A percentile compares a stretch with the other conserved stretches of the same genome.
These are phyloP conservation scores for Pachyuromys duprasi DNA, from an alignment of 2,797 vertebrate genomes.

Conservation along the genomic window DNA sequence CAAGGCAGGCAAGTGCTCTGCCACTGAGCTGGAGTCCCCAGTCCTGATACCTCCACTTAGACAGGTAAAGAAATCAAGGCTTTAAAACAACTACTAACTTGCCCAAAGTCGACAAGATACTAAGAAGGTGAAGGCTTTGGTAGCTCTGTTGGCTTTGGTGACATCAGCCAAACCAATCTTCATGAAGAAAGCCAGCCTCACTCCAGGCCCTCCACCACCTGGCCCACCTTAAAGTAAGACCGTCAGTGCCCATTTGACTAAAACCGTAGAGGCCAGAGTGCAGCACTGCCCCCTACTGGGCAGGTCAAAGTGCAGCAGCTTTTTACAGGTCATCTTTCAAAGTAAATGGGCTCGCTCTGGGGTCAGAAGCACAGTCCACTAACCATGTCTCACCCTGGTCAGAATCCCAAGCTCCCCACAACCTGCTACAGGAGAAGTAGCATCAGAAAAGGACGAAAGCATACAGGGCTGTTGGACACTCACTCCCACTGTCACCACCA, in stretches of 20 bases:
- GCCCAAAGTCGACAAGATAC: neutral
- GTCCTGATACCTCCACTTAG: neutral
- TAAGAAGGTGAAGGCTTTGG: neutral
- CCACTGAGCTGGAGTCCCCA: neutral
- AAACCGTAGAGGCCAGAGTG: fast-evolving
- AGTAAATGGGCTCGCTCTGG: neutral
- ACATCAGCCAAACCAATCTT: neutral
- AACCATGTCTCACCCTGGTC: neutral
- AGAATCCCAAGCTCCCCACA: neutral
- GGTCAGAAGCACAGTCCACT: neutral
- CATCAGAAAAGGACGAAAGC: neutral
- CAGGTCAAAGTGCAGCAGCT: neutral
- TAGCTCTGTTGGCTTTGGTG: neutral
- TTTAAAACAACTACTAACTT: neutral
- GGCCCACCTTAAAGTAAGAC: neutral
- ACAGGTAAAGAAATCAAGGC: neutral
- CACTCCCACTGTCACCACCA: neutral
- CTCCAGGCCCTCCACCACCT: neutral
- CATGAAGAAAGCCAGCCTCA: neutral
- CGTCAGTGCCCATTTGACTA: neutral
- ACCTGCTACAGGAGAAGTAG: neutral
- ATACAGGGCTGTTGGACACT: fast-evolving
- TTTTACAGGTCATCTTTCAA: neutral
- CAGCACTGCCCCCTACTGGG: neutral
- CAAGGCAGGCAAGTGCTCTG: neutral